Conservation (phyloP, 2,888 invertebrate genomes). For the Onchidella celtica region DNA sequence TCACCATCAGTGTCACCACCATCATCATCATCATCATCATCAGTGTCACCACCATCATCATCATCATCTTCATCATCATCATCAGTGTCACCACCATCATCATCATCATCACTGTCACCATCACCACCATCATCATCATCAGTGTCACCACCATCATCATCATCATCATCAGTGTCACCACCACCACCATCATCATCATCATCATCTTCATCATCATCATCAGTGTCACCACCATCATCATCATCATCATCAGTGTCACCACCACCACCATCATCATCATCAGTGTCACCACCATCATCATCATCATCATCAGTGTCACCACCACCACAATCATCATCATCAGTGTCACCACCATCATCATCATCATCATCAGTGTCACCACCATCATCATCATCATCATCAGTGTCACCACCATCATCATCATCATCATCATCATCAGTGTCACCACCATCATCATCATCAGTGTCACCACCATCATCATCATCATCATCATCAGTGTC, state of each 20-base stretch:
- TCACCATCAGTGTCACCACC: too few species aligned
- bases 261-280: not conserved
- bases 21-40: not conserved
- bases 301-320: not conserved
- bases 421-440: not conserved
- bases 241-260: not conserved
- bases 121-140: conserved; percentile 3
- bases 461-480: not conserved
- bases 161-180: too few species aligned
- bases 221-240: too few species aligned
- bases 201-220: not conserved
- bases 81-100: not conserved
- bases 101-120: not conserved
- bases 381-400: not conserved
- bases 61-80: conserved; percentile 2
- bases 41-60: not conserved
- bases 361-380: not conserved
- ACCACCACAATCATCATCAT: too few species aligned
- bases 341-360: not conserved
- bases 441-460: too few species aligned
- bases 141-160: not conserved
- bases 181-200: not conserved
- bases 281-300: not conserved
- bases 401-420: conserved; percentile 7
- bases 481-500: not conserved